phyloP scores from a whole-genome alignment of 1,140 invertebrate species.

The Apis cerana region DNA sequence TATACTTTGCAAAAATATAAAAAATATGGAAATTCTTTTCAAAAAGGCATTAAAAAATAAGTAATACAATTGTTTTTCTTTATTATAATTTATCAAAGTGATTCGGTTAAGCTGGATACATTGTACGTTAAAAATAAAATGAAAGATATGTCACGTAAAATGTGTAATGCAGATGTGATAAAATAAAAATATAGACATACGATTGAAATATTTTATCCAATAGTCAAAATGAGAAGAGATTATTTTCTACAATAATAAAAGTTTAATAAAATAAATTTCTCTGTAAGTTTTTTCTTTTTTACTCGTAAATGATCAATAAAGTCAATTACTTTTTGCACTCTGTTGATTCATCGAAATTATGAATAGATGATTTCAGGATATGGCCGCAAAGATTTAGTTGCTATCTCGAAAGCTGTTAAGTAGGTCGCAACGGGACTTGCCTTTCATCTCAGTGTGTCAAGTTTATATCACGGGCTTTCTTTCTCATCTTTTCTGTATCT shows the following conservation, averaged over 20 bases:
- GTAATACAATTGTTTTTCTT: too few species aligned
- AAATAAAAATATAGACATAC: too few species aligned
- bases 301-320: not conserved
- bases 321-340: not conserved
- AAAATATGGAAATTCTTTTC: too few species aligned
- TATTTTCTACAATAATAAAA: not conserved
- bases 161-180: too few species aligned
- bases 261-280: not conserved
- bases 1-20: too few species aligned
- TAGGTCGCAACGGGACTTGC: constrained; percentile 80
- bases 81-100: too few species aligned
- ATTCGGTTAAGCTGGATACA: too few species aligned
- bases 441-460: constrained; percentile 75
- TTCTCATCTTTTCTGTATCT: constrained; percentile 37
- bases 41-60: too few species aligned
- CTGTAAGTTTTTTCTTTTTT: not conserved
- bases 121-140: too few species aligned
- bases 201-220: too few species aligned
- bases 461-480: constrained; percentile 60
- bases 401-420: constrained; percentile 74
- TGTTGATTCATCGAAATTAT: not conserved
- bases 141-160: too few species aligned
- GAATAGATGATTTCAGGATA: not conserved
- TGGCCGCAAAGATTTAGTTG: constrained; percentile 7
- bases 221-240: too few species aligned